A percentile compares a stretch with the other conserved stretches of the same genome.
These are phyloP conservation scores for Elephas maximus DNA, from an alignment of 2,113 vertebrate species.

Conservation along the genomic window DNA sequence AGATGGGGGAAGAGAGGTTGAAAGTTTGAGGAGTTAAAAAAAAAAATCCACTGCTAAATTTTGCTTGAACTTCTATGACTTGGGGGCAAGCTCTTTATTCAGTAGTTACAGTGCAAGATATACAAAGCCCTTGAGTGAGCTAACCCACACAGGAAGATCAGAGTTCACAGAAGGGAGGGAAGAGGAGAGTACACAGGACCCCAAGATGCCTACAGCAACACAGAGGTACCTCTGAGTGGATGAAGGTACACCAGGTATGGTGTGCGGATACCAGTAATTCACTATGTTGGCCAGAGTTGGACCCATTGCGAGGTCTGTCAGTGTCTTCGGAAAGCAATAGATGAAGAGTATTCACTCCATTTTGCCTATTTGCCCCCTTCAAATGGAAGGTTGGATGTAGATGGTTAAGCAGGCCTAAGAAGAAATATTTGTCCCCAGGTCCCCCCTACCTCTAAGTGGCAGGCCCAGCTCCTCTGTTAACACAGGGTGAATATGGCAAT, in stretches of 20 bases:
- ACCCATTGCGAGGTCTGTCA: not conserved
- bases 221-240: not conserved
- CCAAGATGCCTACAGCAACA: not conserved
- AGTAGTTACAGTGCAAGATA: not conserved
- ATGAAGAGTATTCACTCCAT: not conserved
- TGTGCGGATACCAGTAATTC: not conserved
- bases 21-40: not conserved
- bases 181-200: not conserved
- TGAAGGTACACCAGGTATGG: not conserved
- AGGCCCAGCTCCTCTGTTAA: not conserved
- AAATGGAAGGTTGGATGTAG: not conserved
- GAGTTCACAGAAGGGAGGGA: not conserved
- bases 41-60: not conserved
- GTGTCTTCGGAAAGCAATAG: not conserved
- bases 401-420: not conserved
- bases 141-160: not conserved
- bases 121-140: not conserved
- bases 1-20: not conserved
- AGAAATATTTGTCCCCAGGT: not conserved
- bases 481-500: not conserved
- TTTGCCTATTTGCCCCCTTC: not conserved
- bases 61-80: not conserved
- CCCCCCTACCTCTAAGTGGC: not conserved
- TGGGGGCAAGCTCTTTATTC: not conserved
- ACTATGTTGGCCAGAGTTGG: not conserved